Conservation (phyloP, 2,888 invertebrate genomes). For the Pollenia griseotomentosa region DNA sequence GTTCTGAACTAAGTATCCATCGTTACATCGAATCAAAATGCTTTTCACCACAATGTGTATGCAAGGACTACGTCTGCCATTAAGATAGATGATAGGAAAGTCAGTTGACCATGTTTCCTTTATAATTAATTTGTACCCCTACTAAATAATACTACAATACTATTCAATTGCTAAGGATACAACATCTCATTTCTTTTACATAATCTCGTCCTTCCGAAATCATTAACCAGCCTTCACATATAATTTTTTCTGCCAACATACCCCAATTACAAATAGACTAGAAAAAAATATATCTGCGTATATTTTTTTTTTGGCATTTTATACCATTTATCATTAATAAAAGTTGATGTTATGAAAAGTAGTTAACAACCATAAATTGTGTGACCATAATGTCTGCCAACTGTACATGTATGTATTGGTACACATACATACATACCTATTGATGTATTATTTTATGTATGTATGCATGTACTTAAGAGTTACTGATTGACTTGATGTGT, state of each 20-base stretch:
- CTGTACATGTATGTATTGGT: neutral
- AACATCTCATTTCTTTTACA: neutral
- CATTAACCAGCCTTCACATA: neutral
- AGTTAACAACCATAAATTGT: conserved; percentile 29
- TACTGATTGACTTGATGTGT: conserved; percentile 58
- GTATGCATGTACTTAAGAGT: conserved; percentile 13
- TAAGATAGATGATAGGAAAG: no score
- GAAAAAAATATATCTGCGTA: neutral
- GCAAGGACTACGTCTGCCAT: no score
- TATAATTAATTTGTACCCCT: no score
- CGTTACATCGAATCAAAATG: no score
- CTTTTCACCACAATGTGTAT: no score
- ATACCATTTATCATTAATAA: conserved; percentile 29
- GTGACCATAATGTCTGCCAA: conserved; percentile 3
- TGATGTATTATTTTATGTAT: neutral
- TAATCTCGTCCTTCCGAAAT: neutral
- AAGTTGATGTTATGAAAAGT: conserved; percentile 27
- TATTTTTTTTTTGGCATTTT: neutral
- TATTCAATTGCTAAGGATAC: neutral
- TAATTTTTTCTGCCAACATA: conserved; percentile 1
- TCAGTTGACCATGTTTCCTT: no score
- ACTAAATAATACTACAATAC: no score
- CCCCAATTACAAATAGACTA: neutral
- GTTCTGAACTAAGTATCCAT: no score
- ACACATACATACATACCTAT: neutral